Evolutionary conservation across 2,888 invertebrate species (phyloP).

Genomic region (Idaea aversata): DNA sequence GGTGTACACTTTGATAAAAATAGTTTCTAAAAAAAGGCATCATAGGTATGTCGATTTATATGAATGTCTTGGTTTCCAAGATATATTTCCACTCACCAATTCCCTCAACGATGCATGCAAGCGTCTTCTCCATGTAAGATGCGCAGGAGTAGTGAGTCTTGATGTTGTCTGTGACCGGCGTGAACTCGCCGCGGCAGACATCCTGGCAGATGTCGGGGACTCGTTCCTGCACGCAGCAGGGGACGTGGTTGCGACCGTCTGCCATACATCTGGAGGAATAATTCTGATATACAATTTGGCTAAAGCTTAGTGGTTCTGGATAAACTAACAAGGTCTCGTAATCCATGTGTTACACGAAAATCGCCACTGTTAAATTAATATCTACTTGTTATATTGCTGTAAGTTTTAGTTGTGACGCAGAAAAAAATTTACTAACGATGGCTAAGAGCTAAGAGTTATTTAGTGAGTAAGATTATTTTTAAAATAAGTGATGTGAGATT

Average conservation of each 20-base stretch:
- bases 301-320: too few species aligned
- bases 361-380: too few species aligned
- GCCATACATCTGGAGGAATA: slow-evolving; percentile 81
- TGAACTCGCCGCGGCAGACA: slow-evolving; percentile 91
- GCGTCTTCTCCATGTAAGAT: slow-evolving; percentile 88
- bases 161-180: slow-evolving; percentile 90
- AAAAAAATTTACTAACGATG: too few species aligned
- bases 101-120: slow-evolving; percentile 91
- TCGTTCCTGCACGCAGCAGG: slow-evolving; percentile 89
- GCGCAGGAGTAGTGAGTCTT: slow-evolving; percentile 92
- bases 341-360: too few species aligned
- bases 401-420: too few species aligned
- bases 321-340: too few species aligned
- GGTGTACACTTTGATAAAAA: background rate
- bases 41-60: background rate
- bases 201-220: slow-evolving; percentile 93
- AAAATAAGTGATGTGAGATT: too few species aligned
- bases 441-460: too few species aligned
- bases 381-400: too few species aligned
- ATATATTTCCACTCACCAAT: slow-evolving; percentile 66
- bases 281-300: too few species aligned
- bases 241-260: slow-evolving; percentile 91
- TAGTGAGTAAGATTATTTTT: too few species aligned
- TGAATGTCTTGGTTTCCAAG: background rate
- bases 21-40: background rate